Evolutionary conservation across 1,140 invertebrate species (phyloP), one percentile per base, ranked within the genome.

Genomic region (Formica exsecta): DNA sequence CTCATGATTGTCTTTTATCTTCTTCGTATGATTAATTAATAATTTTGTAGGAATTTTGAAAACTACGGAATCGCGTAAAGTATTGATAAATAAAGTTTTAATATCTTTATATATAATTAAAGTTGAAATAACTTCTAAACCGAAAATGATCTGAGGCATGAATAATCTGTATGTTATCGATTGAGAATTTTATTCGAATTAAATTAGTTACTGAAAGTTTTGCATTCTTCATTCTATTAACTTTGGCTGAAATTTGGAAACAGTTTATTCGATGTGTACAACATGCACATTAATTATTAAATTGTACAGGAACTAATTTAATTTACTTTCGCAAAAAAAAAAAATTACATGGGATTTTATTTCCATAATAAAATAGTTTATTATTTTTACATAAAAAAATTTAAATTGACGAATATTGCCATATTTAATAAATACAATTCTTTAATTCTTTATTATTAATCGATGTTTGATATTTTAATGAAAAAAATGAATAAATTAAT

Each of bases 161-260:
- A 29, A 38, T n/a, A 61, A 62, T 19, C 13, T 61, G 13, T 48
- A 51, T 51, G 16, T 59, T 75, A 36, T 36, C 4, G n/a, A 54
- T 32, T 51, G 51, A 51, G 13, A 51, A 54, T 73, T 51, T 73
- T 73, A 11, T 41, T 66, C 25, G 29, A 13, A 64, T 64, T 64
- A 64, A 29, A 64, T 64, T 25, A 32, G 5, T 29, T 13, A 25
- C 6, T 29, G 11, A 64, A 32, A 32, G 29, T 64, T 64, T 64
- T 25, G 13, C 54, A 57, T 22, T 57, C 54, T 57, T 64, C 22
- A 13, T 66, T 29, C 3, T 41, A 36, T 66, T 38, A 66, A 22
- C 3, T 36, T 13, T 9, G n/a, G 9, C 5, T 54, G 29, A 71
- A 73, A 54, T 11, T 36, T 32, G 19, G 19, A 54, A 54, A 1